Percentiles rank a stretch among this genome's conserved stretches.
Conservation (phyloP, 2,113 vertebrate species). For the Ceuthmochares aereus region DNA sequence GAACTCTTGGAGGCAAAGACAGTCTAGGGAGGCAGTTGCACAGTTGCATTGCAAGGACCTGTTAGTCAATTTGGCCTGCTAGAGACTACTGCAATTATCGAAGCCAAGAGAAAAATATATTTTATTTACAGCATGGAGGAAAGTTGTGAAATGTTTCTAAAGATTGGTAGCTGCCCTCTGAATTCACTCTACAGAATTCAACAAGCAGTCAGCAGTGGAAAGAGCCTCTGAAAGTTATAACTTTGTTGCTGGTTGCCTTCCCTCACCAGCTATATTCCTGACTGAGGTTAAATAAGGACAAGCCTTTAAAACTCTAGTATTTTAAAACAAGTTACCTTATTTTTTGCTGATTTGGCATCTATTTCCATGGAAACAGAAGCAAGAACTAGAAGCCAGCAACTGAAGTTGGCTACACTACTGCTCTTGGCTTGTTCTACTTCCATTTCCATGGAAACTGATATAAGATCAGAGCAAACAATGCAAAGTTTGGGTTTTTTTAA, state of each 20-base stretch:
- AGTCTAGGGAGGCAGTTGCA: not conserved
- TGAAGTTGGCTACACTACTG: conserved; percentile 62
- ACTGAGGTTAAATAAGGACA: conserved; percentile 60
- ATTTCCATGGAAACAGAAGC: conserved; percentile 71
- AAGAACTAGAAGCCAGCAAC: conserved; percentile 64
- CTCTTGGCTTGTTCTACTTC: conserved; percentile 69
- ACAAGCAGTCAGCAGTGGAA: not conserved
- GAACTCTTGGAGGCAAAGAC: not conserved
- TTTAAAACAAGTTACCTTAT: conserved; percentile 64
- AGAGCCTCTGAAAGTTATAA: conserved; percentile 26
- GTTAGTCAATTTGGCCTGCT: not conserved
- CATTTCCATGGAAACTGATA: conserved; percentile 82
- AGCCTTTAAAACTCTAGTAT: conserved; percentile 46
- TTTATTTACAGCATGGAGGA: not conserved
- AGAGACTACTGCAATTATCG: not conserved
- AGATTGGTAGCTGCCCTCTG: not conserved
- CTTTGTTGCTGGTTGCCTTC: not conserved
- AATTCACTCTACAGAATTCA: not conserved
- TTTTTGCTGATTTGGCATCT: conserved; percentile 72
- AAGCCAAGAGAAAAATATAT: not conserved
- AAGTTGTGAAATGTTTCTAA: not conserved
- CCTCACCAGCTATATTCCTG: conserved; percentile 20
- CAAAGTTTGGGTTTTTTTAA: conserved; percentile 8
- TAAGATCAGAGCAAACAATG: conserved; percentile 59
- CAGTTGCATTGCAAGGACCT: not conserved